These are phyloP conservation scores for Lithobates sylvaticus DNA, from an alignment of 2,797 vertebrate species.

Conservation along the genomic window DNA sequence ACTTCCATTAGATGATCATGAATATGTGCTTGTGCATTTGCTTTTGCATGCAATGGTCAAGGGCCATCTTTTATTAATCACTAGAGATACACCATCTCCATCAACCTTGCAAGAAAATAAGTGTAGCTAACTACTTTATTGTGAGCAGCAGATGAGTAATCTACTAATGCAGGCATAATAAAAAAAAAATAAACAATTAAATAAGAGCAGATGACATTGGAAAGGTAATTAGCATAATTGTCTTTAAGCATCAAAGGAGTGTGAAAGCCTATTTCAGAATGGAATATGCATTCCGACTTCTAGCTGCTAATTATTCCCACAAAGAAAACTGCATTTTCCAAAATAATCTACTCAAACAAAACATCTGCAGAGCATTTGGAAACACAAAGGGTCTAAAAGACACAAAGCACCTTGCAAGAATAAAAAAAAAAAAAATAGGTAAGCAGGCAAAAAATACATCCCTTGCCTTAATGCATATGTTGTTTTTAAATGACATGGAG, in stretches of 20 bases:
- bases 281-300: slow-evolving; percentile 54
- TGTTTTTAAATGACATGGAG: neutral
- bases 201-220: slow-evolving; percentile 54
- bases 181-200: slow-evolving; percentile 51
- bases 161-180: slow-evolving; percentile 51
- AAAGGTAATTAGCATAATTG: slow-evolving; percentile 60
- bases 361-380: slow-evolving; percentile 60
- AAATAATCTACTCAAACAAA: slow-evolving; percentile 59
- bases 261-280: slow-evolving; percentile 48
- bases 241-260: slow-evolving; percentile 58
- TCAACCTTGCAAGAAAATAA: slow-evolving; percentile 28
- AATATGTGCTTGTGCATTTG: slow-evolving; percentile 29
- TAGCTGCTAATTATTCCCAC: slow-evolving; percentile 57
- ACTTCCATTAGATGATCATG: slow-evolving; percentile 49
- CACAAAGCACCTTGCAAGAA: slow-evolving; percentile 42
- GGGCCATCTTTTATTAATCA: slow-evolving; percentile 49
- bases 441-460: neutral
- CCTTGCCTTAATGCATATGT: neutral
- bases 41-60: slow-evolving; percentile 40
- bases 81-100: slow-evolving; percentile 22
- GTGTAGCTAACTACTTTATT: slow-evolving; percentile 40
- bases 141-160: slow-evolving; percentile 49
- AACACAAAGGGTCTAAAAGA: slow-evolving; percentile 35
- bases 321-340: slow-evolving; percentile 56
- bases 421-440: slow-evolving; percentile 1